Percentiles rank a stretch among this genome's conserved stretches.
These are phyloP conservation scores for Phrynocephalus forsythii DNA, from an alignment of 2,797 vertebrate species.

Conservation along the genomic window DNA sequence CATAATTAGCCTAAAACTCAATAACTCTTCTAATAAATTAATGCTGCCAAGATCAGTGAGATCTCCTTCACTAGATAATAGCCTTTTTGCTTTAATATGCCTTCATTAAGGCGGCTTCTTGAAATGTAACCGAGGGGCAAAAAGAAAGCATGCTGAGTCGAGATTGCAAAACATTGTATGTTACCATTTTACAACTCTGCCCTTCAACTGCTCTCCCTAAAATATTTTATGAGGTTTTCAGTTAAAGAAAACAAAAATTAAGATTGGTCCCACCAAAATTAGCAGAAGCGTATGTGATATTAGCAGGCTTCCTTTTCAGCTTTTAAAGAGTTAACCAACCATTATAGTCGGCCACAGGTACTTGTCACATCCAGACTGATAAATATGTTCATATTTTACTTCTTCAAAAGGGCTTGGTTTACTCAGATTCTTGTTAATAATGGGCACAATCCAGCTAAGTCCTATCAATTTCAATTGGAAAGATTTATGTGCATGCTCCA, in stretches of 20 bases:
- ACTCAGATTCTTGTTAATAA: background rate
- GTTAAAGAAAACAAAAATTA: background rate
- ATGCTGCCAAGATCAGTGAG: constrained; percentile 21
- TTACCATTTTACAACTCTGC: background rate
- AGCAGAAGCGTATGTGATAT: background rate
- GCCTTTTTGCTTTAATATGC: constrained; percentile 19
- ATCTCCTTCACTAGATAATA: constrained; percentile 41
- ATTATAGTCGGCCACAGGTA: background rate
- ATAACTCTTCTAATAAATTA: background rate
- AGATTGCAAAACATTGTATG: constrained; percentile 3
- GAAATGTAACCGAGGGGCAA: background rate
- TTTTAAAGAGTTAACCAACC: background rate
- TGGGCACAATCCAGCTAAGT: background rate
- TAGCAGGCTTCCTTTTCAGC: background rate
- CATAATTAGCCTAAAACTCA: constrained; percentile 36
- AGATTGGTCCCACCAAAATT: background rate
- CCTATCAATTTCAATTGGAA: background rate
- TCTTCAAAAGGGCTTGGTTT: background rate
- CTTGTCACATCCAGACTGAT: background rate
- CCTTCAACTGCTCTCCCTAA: constrained; percentile 12
- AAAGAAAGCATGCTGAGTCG: background rate
- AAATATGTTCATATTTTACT: background rate
- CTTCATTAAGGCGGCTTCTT: constrained; percentile 20
- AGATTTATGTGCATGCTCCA: background rate
- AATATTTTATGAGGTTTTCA: background rate